Percentiles rank a stretch among this genome's conserved stretches.
Conservation (phyloP, 2,888 invertebrate species). For the Luperina nickerlii region DNA sequence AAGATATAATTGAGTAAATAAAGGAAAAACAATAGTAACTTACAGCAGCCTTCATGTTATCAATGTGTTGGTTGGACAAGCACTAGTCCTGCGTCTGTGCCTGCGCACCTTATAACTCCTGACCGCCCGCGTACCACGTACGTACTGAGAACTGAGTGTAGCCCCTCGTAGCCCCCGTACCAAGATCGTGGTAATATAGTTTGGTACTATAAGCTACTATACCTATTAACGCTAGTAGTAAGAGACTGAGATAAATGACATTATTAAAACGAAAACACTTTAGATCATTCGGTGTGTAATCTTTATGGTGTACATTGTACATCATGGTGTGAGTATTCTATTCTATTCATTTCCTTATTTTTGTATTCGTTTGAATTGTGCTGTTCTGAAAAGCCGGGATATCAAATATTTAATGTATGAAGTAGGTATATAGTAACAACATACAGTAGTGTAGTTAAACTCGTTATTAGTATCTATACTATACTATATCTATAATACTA, state of each 20-base stretch:
- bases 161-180: slow-evolving; percentile 37
- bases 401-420: too few relatives aligned
- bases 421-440: too few relatives aligned
- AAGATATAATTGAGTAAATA: neutral
- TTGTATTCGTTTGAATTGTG: neutral
- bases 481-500: too few relatives aligned
- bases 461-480: too few relatives aligned
- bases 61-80: slow-evolving; percentile 64
- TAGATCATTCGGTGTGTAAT: neutral
- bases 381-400: neutral
- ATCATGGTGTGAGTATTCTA: neutral
- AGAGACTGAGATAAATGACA: too few relatives aligned
- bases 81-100: slow-evolving; percentile 69
- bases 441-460: too few relatives aligned
- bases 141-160: slow-evolving; percentile 1
- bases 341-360: neutral
- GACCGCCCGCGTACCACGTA: slow-evolving; percentile 48
- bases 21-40: slow-evolving; percentile 57
- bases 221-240: neutral
- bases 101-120: slow-evolving; percentile 70
- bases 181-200: neutral
- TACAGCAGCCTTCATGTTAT: slow-evolving; percentile 76
- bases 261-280: neutral
- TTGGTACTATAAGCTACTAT: neutral
- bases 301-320: neutral